Evolutionary conservation across 35 echinoderm and acorn worm genomes (phyloP).

Genomic region (Patiria miniata): DNA sequence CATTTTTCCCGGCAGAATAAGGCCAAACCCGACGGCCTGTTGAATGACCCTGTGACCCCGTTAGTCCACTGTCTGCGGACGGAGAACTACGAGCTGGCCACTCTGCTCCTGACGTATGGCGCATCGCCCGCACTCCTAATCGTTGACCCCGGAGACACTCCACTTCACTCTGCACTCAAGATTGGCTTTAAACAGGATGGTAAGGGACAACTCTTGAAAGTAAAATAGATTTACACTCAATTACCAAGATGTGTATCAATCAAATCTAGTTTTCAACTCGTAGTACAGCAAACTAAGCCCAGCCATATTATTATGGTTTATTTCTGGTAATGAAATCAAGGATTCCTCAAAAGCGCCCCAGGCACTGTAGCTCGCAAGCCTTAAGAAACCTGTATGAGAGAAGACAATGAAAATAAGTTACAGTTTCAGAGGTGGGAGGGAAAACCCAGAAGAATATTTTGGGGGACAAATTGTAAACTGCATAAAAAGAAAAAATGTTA

Average conservation of each 20-base stretch:
- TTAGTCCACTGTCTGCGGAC: background rate
- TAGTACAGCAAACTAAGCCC: no score
- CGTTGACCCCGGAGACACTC: constrained; percentile 36
- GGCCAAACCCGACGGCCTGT: constrained; percentile 44
- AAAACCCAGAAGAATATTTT: no score
- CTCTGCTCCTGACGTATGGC: constrained; percentile 32
- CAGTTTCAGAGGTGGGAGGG: no score
- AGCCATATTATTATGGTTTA: no score
- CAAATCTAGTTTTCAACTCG: background rate
- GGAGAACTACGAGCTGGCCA: background rate
- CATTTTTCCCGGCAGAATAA: constrained; percentile 29
- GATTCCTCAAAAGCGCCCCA: no score
- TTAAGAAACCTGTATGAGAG: no score
- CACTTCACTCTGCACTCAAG: constrained; percentile 49
- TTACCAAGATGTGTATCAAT: background rate
- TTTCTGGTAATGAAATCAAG: no score
- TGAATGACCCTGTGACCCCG: background rate
- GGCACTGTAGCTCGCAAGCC: no score
- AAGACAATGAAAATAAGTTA: no score
- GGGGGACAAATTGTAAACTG: no score
- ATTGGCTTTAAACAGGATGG: constrained; percentile 31
- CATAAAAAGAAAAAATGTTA: no score
- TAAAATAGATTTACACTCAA: no score
- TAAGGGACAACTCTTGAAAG: constrained; percentile 21
- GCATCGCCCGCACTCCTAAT: constrained; percentile 27